Evolutionary conservation across 2,888 invertebrate species (phyloP), one percentile per base, ranked within the genome.

Genomic region (Zygogramma bicolorata): DNA sequence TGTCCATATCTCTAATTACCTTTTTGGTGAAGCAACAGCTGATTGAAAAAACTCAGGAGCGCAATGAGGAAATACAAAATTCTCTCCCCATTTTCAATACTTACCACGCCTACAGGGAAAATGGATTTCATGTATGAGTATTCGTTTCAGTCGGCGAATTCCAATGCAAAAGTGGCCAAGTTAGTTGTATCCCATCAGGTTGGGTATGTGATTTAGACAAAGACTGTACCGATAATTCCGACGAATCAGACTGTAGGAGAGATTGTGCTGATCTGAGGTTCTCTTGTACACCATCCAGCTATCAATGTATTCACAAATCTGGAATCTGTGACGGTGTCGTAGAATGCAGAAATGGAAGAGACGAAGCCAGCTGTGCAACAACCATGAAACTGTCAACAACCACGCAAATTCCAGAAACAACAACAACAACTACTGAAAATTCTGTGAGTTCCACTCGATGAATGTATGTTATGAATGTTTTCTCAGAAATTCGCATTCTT

Each of bases 271-370:
- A 92, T 0, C 91, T 91, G 85, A 93, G 93, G 90, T 94, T 93
- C 83, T 88, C 90, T 61, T 95, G 95, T 79, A 88, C 87, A 3
- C 79, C 79, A 5, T 82, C 84, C 0, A 75, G 70, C 4, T 81
- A 84, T 42, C 88, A 90, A 49, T 95, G 95, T 81, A 93, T 95
- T 70, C 93, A 94, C 70, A 89, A 88, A 80, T 90, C 92, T 22
- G 94, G 94, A 91, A 90, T 92, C 34, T 97, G 97, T 87, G 96
- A 96, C 87, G 94, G 94, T 8, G 93, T 93, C 77, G 87, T 88
- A 25, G 97, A 97, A 85, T 97, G 97, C 81, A 86, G 87, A 0
- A 89, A 90, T 75, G 89, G 89, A 0, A 91, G 91, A 0, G 96
- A 96, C 83, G 96, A 95, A 84, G 83, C 84, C 3, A 92, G 93